phyloP scores from a whole-genome alignment of 2,113 vertebrate genomes.

The Phalacrocorax aristotelis region DNA sequence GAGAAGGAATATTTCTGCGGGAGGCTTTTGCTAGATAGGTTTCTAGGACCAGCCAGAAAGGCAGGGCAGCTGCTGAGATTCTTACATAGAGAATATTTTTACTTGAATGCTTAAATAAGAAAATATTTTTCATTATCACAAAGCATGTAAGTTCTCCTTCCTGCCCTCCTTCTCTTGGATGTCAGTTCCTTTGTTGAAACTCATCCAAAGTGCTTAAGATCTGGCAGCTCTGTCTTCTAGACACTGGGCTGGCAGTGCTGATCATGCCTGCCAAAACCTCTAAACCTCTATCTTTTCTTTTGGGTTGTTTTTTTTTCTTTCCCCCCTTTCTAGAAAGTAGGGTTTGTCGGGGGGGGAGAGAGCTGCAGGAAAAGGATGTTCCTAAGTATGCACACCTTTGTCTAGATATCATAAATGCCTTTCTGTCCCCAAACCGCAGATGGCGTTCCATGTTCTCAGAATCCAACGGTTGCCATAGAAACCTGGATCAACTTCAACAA shows the following conservation, averaged over 20 bases:
- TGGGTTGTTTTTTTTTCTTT: background rate
- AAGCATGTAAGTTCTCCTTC: background rate
- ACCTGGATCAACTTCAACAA: slow-evolving; percentile 97
- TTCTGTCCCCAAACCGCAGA: slow-evolving; percentile 74
- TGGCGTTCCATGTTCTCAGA: slow-evolving; percentile 95
- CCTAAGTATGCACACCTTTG: background rate
- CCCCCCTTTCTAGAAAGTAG: background rate
- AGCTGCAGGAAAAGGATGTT: background rate
- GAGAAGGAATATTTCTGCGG: background rate
- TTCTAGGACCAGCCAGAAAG: background rate
- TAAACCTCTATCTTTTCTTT: background rate
- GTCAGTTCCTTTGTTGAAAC: background rate
- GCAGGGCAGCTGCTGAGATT: background rate
- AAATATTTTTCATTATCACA: background rate
- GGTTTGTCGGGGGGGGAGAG: background rate
- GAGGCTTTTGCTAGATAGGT: background rate
- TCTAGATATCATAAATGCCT: background rate
- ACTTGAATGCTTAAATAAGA: background rate
- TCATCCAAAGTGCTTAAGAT: background rate
- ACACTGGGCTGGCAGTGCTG: background rate
- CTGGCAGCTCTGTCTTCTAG: background rate
- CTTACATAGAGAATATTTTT: background rate
- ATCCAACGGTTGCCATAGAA: slow-evolving; percentile 89
- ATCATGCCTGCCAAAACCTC: background rate
- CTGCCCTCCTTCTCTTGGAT: background rate